phyloP scores from a whole-genome alignment of 2,797 vertebrate genomes.

The Acropternis orthonyx region DNA sequence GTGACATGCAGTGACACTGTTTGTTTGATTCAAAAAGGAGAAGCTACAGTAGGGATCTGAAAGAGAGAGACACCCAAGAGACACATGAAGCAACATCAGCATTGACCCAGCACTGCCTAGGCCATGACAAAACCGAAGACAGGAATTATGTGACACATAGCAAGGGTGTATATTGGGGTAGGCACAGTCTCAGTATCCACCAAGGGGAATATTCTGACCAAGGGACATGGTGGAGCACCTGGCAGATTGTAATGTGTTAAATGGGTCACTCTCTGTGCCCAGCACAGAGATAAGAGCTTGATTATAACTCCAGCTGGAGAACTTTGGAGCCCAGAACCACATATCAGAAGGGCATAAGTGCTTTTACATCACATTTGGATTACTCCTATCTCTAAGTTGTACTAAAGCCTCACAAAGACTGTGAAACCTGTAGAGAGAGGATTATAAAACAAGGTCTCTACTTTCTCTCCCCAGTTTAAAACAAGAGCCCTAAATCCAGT shows the following conservation, averaged over 20 bases:
- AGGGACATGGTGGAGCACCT: rapidly evolving
- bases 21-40: neutral
- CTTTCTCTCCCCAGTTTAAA: neutral
- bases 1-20: neutral
- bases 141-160: rapidly evolving
- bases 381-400: neutral
- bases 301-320: neutral
- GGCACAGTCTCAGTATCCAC: neutral
- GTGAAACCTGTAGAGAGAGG: neutral
- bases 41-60: neutral
- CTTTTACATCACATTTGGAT: neutral
- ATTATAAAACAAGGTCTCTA: neutral
- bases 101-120: neutral
- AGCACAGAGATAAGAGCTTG: neutral
- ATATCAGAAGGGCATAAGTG: neutral
- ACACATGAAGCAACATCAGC: neutral
- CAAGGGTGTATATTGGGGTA: rapidly evolving
- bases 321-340: neutral
- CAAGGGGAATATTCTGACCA: neutral
- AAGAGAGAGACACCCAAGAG: neutral
- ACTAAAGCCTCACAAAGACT: neutral
- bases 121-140: neutral
- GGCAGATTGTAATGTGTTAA: neutral
- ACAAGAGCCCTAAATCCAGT: neutral
- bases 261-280: neutral